Evolutionary conservation across 2,113 vertebrate species (phyloP).

Genomic region (Grammomys dolichurus): DNA sequence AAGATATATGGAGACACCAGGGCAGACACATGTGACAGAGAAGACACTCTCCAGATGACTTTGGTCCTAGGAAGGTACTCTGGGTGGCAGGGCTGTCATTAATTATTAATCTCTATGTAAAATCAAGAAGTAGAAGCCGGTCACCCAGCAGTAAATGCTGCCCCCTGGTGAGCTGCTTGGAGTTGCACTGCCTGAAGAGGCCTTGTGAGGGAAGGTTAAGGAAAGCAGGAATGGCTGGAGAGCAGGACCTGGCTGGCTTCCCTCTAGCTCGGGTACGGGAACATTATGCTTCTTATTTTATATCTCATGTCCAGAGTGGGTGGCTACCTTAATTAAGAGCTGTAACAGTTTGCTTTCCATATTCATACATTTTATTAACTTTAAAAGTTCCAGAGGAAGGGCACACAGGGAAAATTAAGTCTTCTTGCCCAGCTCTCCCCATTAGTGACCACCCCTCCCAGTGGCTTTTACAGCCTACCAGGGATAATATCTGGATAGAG

Average conservation of each 20-base stretch:
- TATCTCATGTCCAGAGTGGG: constrained; percentile 20
- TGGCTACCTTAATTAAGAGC: background rate
- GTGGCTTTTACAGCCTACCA: background rate
- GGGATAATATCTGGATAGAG: background rate
- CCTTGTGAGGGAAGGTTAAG: background rate
- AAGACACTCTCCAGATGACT: background rate
- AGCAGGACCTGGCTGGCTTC: background rate
- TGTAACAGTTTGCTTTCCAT: constrained; percentile 34
- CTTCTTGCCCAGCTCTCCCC: background rate
- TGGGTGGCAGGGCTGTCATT: background rate
- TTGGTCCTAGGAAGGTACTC: background rate
- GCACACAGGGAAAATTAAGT: background rate
- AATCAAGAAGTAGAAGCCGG: background rate
- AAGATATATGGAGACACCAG: background rate
- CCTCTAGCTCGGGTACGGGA: background rate
- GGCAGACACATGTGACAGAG: background rate
- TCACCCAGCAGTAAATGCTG: constrained; percentile 19
- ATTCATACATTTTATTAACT: background rate
- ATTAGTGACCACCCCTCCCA: background rate
- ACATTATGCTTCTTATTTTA: constrained; percentile 31
- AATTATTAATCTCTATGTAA: constrained; percentile 59
- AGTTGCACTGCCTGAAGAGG: no score
- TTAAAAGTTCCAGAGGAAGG: background rate
- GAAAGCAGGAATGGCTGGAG: background rate
- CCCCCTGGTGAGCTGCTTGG: constrained; percentile 66